These are phyloP conservation scores for Lycocerus yunnanus DNA, from an alignment of 2,888 invertebrate species.

Conservation along the genomic window DNA sequence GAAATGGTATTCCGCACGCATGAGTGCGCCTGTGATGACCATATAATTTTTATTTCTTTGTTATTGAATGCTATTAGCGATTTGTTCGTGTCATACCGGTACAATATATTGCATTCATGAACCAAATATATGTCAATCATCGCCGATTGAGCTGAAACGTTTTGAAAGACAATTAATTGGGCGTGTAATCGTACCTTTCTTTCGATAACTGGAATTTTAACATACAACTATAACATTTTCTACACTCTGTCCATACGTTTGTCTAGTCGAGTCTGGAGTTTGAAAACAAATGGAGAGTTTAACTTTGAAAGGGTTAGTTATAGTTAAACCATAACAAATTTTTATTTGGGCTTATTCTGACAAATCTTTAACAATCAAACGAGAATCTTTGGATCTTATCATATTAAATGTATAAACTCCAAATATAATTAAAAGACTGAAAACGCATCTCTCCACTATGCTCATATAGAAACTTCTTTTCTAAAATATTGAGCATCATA, in stretches of 20 bases:
- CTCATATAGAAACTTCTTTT: too few relatives aligned
- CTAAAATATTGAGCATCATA: too few relatives aligned
- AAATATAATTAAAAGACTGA: too few relatives aligned
- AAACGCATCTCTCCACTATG: too few relatives aligned
- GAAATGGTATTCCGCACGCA: slow-evolving; percentile 35
- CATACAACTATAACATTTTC: background rate
- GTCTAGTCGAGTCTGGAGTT: background rate
- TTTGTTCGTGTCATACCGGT: slow-evolving; percentile 1
- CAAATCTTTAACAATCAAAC: too few relatives aligned
- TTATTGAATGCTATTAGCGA: slow-evolving; percentile 12
- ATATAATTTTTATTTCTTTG: slow-evolving; percentile 22
- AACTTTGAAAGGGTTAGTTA: too few relatives aligned
- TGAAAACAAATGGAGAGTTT: background rate
- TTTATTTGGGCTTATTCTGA: too few relatives aligned
- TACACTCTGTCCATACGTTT: background rate
- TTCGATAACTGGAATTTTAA: background rate
- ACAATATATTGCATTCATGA: background rate
- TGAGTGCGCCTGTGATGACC: slow-evolving; percentile 26
- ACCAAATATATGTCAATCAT: background rate
- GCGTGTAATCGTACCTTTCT: background rate
- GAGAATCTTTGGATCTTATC: too few relatives aligned
- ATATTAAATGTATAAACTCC: too few relatives aligned
- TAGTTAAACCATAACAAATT: too few relatives aligned
- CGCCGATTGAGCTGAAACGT: background rate
- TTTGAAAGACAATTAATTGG: background rate